Evolutionary conservation across 2,888 invertebrate genomes (phyloP), one percentile per base, ranked within the genome.

Genomic region (Empis stercorea): DNA sequence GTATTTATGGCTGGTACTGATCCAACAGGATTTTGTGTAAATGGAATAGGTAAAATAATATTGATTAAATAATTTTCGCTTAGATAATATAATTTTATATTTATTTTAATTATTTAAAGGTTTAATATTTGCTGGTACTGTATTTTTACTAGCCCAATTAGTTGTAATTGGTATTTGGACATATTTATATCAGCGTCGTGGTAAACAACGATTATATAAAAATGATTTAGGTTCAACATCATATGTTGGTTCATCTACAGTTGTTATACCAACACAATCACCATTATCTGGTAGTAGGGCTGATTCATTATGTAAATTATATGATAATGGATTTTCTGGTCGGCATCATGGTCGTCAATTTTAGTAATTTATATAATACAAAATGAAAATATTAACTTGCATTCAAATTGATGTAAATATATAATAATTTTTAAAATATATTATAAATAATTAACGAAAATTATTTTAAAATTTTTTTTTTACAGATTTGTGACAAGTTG

Each of bases 81-180:
- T n/a, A n/a, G n/a, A n/a, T n/a, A n/a, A n/a, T n/a, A n/a, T n/a
- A n/a, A n/a, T n/a, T n/a, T n/a, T n/a, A n/a, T n/a, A n/a, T n/a
- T n/a, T n/a, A n/a, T n/a, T n/a, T n/a, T n/a, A n/a, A n/a, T n/a
- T n/a, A n/a, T n/a, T 30, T 58, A 80, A 81, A 50, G 87, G 87
- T 54, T 75, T 87, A 13, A 80, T 87, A 64, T 79, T 87, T 50
- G 85, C 87, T 44, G 85, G 84, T 34, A 81, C 84, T 30, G 79
- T 87, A 43, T 87, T 89, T 73, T 73, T 89, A 55, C 80, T 85
- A 39, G 84, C 82, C 23, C 88, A 89, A 72, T 76, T 88, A 65
- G 82, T 84, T 59, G 78, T 88, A 50, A 79, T 88, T 54, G 83
- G 85, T 39, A 84, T 81, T 52, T 87, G 87, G 86, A 81, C 87